Conservation (phyloP, 2,797 vertebrate genomes). For the Scolopax rusticola region DNA sequence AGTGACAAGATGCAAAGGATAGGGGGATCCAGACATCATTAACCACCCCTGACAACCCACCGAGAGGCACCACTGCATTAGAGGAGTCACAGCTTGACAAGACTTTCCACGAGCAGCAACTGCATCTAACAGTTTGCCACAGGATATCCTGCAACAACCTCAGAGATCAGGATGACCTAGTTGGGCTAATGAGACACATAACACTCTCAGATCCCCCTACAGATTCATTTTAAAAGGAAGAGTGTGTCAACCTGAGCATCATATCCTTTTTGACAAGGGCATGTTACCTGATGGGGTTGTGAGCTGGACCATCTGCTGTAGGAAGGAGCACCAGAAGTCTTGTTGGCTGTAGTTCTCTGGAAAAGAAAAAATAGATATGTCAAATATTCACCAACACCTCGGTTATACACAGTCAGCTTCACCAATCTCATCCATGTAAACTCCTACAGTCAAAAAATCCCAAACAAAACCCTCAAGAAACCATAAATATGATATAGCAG, state of each 20-base stretch:
- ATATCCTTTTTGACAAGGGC: conserved; percentile 37
- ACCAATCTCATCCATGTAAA: neutral
- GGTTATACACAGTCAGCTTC: neutral
- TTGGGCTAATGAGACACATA: neutral
- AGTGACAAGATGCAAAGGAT: neutral
- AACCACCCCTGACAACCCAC: neutral
- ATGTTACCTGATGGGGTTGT: conserved; percentile 89
- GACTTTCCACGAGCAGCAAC: neutral
- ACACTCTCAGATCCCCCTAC: neutral
- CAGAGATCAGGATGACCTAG: neutral
- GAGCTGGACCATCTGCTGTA: conserved; percentile 90
- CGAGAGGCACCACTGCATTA: neutral
- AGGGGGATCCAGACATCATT: neutral
- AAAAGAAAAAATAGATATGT: conserved; percentile 74
- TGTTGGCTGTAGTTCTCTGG: conserved; percentile 81
- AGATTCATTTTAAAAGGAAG: neutral
- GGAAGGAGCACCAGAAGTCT: conserved; percentile 80
- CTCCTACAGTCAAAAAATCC: neutral
- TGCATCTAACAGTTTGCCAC: neutral
- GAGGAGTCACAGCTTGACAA: neutral
- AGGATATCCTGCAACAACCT: neutral
- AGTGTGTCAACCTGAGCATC: neutral
- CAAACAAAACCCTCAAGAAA: neutral
- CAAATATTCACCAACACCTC: conserved; percentile 54
- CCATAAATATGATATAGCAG: neutral